These are phyloP conservation scores for Struthio camelus DNA, from an alignment of 2,113 vertebrate genomes.

Conservation along the genomic window DNA sequence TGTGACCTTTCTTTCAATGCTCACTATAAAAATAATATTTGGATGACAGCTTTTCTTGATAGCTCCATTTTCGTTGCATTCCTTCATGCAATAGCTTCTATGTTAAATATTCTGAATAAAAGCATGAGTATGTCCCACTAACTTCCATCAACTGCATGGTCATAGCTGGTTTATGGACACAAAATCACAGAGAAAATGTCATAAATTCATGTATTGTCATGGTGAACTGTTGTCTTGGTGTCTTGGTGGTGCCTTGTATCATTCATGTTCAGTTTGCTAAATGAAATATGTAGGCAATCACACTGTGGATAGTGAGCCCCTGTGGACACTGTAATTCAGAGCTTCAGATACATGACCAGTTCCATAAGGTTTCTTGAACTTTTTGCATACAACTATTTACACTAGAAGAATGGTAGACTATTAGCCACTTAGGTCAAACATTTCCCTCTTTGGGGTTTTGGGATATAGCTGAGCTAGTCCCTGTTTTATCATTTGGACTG, in stretches of 20 bases:
- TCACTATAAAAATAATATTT: slow-evolving; percentile 46
- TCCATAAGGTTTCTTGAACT: not conserved
- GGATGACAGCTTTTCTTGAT: slow-evolving; percentile 53
- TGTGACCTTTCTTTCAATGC: slow-evolving; percentile 56
- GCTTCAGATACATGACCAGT: not conserved
- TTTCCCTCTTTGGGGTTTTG: not conserved
- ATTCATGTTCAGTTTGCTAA: slow-evolving; percentile 1
- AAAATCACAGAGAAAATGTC: not conserved
- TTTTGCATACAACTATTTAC: not conserved
- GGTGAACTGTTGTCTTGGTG: not conserved
- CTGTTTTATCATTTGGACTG: not conserved
- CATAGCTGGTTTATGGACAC: not conserved
- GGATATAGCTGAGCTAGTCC: not conserved
- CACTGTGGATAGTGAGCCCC: not conserved
- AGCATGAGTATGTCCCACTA: not conserved
- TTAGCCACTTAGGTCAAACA: not conserved
- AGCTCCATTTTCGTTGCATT: slow-evolving; percentile 45
- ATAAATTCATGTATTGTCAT: not conserved
- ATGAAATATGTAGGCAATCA: not conserved
- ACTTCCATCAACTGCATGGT: not conserved
- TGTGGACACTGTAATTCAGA: not conserved
- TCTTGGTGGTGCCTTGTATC: not conserved
- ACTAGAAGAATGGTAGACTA: not conserved
- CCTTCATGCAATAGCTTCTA: not conserved
- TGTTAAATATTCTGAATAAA: slow-evolving; percentile 28